Conservation (phyloP, 2,113 vertebrate genomes). For the Pandion haliaetus region DNA sequence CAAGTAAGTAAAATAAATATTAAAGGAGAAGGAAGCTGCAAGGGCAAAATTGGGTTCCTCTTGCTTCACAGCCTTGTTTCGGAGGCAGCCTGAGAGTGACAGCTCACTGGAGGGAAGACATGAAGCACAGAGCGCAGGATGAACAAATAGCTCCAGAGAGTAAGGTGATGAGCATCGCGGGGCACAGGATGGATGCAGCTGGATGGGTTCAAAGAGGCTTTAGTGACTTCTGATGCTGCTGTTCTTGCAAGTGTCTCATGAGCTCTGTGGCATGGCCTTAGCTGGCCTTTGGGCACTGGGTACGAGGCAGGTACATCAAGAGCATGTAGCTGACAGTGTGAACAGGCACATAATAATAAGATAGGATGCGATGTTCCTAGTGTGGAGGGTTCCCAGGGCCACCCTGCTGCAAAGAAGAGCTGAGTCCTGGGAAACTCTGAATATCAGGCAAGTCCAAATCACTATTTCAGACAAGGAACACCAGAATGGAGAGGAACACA, state of each 20-base stretch:
- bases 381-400: background rate
- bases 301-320: background rate
- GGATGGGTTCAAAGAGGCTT: background rate
- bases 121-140: background rate
- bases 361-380: background rate
- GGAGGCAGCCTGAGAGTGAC: background rate
- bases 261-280: background rate
- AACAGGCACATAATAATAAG: background rate
- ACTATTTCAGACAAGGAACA: background rate
- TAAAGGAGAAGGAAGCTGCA: background rate
- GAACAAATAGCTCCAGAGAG: background rate
- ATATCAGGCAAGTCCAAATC: background rate
- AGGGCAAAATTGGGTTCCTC: background rate
- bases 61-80: background rate
- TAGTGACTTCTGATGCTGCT: background rate
- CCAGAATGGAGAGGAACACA: background rate
- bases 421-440: background rate
- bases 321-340: background rate
- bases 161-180: rapidly evolving
- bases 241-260: background rate
- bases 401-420: background rate
- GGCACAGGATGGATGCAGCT: background rate
- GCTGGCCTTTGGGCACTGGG: background rate
- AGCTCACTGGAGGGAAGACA: background rate
- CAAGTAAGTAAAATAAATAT: background rate